Conservation (phyloP, 2,797 vertebrate species). For the Clarias laeviceps region DNA sequence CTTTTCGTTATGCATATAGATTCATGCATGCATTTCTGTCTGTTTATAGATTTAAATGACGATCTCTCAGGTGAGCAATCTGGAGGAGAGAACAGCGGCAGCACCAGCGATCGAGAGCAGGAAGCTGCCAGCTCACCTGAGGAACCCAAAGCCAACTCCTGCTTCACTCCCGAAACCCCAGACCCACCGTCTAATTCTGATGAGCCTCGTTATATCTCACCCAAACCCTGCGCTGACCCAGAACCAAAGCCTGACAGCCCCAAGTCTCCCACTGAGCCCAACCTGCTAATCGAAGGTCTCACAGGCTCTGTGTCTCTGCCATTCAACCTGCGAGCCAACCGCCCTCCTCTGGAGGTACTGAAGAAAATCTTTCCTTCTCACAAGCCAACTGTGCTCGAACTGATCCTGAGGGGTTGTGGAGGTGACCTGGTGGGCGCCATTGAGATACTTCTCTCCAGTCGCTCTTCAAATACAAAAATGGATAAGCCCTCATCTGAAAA, state of each 20-base stretch:
- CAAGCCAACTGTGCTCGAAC: conserved; percentile 91
- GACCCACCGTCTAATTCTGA: conserved; percentile 81
- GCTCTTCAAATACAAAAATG: conserved; percentile 69
- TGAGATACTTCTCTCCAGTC: conserved; percentile 93
- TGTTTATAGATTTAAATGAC: conserved; percentile 77
- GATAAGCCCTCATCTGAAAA: conserved; percentile 75
- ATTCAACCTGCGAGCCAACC: conserved; percentile 88
- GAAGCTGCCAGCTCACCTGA: conserved; percentile 89
- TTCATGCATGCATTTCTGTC: background rate
- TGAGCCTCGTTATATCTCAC: conserved; percentile 76
- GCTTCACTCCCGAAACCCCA: conserved; percentile 85
- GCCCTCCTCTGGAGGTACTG: conserved; percentile 91
- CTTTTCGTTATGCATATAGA: background rate
- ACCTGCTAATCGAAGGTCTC: conserved; percentile 87
- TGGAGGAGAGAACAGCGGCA: conserved; percentile 79
- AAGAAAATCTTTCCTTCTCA: conserved; percentile 96
- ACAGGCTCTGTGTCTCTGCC: conserved; percentile 88
- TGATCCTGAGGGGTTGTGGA: conserved; percentile 92
- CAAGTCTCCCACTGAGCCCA: conserved; percentile 82
- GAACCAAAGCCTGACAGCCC: conserved; percentile 80
- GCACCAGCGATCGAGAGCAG: conserved; percentile 88
- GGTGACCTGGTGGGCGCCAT: conserved; percentile 95
- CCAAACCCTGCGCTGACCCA: conserved; percentile 75
- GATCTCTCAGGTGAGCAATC: conserved; percentile 81
- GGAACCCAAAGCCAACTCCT: conserved; percentile 82